phyloP scores from a whole-genome alignment of 2,888 invertebrate species.

The Stegana nigrithorax region DNA sequence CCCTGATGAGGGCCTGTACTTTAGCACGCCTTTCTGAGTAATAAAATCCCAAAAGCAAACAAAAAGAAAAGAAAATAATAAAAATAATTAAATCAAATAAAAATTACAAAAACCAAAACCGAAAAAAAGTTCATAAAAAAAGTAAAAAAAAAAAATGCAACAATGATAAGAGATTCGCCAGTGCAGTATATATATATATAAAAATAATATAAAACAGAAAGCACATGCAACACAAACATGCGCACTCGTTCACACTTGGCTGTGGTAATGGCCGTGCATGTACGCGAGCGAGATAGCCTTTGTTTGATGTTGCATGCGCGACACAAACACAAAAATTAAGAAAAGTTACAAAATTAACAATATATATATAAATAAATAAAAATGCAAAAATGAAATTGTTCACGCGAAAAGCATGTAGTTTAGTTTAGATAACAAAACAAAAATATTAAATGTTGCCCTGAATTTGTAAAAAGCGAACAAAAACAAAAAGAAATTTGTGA shows the following conservation, averaged over 20 bases:
- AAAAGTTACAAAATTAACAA: neutral
- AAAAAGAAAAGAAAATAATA: conserved; percentile 42
- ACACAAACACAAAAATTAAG: neutral
- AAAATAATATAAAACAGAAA: neutral
- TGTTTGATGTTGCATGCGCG: no score
- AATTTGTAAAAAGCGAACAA: no score
- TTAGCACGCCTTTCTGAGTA: conserved; percentile 68
- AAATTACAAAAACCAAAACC: conserved; percentile 3
- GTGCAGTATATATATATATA: neutral
- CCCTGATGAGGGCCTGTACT: conserved; percentile 68
- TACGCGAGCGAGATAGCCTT: no score
- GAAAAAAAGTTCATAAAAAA: conserved; percentile 6
- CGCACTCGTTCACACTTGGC: no score
- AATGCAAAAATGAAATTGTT: neutral
- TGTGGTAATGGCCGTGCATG: no score
- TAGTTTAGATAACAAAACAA: no score
- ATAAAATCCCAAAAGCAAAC: conserved; percentile 40
- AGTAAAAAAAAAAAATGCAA: neutral
- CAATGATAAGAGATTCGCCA: neutral
- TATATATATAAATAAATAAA: neutral
- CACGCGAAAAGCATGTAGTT: neutral
- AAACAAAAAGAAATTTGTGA: no score
- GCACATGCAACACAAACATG: no score
- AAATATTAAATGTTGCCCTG: no score
- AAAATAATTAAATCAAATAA: conserved; percentile 30